Conservation (phyloP, 2,888 invertebrate species). For the Hydrotaea cyrtoneurina region DNA sequence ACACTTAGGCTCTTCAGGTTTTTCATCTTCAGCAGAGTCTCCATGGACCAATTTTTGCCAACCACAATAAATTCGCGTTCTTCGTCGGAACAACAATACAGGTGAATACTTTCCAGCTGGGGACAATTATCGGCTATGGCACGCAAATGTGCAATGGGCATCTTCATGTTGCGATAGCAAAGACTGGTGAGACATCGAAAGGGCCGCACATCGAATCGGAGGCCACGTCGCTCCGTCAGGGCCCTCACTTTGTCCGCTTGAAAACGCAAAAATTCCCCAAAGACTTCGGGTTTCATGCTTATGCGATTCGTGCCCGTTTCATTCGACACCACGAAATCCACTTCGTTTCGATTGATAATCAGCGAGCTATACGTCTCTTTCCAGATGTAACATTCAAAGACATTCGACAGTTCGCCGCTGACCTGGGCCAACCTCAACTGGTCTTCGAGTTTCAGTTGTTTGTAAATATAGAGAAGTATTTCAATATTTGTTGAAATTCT, state of each 20-base stretch:
- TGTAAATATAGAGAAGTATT: slow-evolving; percentile 5
- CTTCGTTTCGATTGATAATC: not conserved
- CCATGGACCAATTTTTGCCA: not conserved
- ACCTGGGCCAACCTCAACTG: slow-evolving; percentile 13
- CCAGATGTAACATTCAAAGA: not conserved
- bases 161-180: not conserved
- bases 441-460: not conserved
- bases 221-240: not conserved
- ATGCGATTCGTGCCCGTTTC: not conserved
- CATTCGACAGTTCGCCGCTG: not conserved
- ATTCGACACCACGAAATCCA: not conserved
- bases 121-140: not conserved
- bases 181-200: slow-evolving; percentile 4
- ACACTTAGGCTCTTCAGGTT: not conserved
- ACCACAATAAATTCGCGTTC: not conserved
- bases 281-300: not conserved
- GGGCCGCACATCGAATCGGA: not conserved
- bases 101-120: not conserved
- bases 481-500: not conserved
- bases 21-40: not conserved
- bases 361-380: not conserved
- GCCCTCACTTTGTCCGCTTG: not conserved
- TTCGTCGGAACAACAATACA: not conserved
- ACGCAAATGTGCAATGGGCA: not conserved
- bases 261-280: not conserved